These are phyloP conservation scores for Squalus acanthias DNA, from an alignment of 2,797 vertebrate genomes.

Conservation along the genomic window DNA sequence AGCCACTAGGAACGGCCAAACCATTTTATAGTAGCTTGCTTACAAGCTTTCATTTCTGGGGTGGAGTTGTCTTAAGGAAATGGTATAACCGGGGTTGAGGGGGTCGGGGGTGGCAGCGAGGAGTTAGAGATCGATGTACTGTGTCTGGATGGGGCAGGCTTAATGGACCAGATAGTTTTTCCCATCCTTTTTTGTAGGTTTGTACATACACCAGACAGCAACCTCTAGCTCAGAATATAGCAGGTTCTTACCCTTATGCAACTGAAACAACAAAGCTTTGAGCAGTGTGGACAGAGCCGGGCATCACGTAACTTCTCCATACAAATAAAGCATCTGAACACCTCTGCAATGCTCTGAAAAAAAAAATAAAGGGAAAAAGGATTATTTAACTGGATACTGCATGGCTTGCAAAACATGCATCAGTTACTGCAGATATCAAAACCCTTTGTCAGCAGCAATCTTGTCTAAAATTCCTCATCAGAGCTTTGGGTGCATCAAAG, in stretches of 20 bases:
- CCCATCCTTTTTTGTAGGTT: background rate
- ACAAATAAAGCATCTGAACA: slow-evolving; percentile 98
- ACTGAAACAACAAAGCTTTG: slow-evolving; percentile 98
- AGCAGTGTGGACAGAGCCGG: slow-evolving; percentile 94
- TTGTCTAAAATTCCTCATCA: background rate
- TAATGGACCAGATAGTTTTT: background rate
- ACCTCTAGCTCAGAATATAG: background rate
- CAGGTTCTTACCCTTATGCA: slow-evolving; percentile 82
- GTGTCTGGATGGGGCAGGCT: background rate
- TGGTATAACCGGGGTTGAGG: too few species aligned
- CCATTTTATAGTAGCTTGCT: background rate
- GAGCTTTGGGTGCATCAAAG: slow-evolving; percentile 20
- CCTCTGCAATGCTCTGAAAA: slow-evolving; percentile 90
- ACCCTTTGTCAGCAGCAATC: background rate
- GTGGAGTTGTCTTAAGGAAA: background rate
- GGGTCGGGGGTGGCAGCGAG: background rate
- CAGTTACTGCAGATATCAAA: background rate
- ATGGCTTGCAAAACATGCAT: background rate
- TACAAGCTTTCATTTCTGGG: background rate
- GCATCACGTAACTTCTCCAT: slow-evolving; percentile 98
- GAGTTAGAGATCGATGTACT: background rate
- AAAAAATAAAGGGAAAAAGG: slow-evolving; percentile 30
- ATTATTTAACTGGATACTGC: background rate
- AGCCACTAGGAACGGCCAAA: background rate
- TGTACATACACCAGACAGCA: background rate